Conservation (phyloP, 2,797 vertebrate genomes). For the Lemur catta region DNA sequence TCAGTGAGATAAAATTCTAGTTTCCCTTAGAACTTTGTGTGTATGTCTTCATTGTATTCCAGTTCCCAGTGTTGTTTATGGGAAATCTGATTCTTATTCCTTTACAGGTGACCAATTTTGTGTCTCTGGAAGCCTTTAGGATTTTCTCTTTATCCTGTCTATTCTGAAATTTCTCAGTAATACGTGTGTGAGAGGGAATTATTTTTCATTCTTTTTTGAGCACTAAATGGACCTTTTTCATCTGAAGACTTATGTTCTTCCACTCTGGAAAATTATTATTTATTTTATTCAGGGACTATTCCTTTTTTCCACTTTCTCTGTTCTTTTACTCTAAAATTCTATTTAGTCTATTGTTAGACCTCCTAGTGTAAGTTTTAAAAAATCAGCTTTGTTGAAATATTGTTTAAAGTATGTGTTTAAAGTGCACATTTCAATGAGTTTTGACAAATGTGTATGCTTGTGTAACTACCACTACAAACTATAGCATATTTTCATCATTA, state of each 20-base stretch:
- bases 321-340: not conserved
- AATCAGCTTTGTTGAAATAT: not conserved
- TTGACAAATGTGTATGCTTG: not conserved
- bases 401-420: not conserved
- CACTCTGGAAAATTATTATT: not conserved
- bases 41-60: not conserved
- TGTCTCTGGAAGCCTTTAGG: not conserved
- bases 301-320: not conserved
- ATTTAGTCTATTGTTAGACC: not conserved
- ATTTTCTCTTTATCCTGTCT: not conserved
- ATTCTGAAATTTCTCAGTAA: not conserved
- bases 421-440: not conserved
- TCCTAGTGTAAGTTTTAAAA: not conserved
- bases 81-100: not conserved
- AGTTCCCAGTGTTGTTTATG: not conserved
- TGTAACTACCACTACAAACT: not conserved
- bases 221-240: not conserved
- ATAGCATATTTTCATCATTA: not conserved
- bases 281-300: not conserved
- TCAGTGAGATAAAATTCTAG: constrained; percentile 5
- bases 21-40: not conserved
- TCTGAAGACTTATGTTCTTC: not conserved
- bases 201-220: not conserved
- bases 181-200: not conserved
- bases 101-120: not conserved